Conservation (phyloP, 2,888 invertebrate species). For the Limnephilus lunatus region DNA sequence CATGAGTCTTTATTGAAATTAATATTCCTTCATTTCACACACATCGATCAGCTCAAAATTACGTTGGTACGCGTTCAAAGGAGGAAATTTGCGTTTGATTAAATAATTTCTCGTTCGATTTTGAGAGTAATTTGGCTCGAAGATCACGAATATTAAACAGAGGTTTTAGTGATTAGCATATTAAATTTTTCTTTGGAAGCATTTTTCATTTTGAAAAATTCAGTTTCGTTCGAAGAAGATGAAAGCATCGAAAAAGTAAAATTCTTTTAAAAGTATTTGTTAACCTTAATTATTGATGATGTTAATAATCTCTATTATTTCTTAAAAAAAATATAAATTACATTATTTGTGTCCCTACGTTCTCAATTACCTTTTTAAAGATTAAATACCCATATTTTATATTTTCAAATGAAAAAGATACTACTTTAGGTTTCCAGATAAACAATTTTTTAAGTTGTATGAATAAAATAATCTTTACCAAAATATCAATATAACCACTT, state of each 20-base stretch:
- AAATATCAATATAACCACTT: background rate
- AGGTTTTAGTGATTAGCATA: background rate
- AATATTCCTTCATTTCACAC: constrained; percentile 3
- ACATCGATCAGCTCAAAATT: background rate
- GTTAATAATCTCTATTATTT: background rate
- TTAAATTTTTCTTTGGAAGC: background rate
- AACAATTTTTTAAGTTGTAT: background rate
- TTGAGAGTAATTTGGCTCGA: background rate
- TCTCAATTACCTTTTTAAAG: no score
- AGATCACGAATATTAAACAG: background rate
- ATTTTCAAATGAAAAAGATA: no score
- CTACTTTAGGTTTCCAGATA: background rate
- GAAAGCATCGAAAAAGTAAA: background rate
- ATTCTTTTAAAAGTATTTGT: background rate
- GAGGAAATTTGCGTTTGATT: constrained; percentile 10
- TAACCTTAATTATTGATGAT: background rate
- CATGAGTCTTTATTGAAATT: background rate
- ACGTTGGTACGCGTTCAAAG: background rate
- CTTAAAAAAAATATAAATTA: background rate
- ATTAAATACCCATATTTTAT: no score
- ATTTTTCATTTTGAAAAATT: background rate
- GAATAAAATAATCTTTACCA: background rate
- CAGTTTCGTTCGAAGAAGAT: background rate
- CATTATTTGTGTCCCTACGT: background rate
- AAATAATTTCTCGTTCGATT: constrained; percentile 14